Evolutionary conservation across 2,888 invertebrate species (phyloP).

Genomic region (Adelphocoris suturalis): DNA sequence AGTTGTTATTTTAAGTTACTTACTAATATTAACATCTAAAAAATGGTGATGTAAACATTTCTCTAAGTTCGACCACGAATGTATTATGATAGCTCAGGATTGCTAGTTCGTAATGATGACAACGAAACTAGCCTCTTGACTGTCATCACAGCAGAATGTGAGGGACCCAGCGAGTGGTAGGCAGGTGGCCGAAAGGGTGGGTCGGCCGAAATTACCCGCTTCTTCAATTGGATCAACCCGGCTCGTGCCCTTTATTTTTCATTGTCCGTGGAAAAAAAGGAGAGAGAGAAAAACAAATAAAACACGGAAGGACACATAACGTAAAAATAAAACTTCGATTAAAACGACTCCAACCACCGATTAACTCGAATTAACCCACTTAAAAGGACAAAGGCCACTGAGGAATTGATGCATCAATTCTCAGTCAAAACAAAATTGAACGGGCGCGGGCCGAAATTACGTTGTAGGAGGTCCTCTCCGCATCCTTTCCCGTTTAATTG

Average conservation of each 20-base stretch:
- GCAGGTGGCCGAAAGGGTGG: constrained; percentile 47
- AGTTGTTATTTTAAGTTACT: too few relatives aligned
- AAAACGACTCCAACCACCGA: constrained; percentile 23
- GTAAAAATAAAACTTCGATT: constrained; percentile 39
- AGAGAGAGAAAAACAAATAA: background rate
- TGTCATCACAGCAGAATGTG: too few relatives aligned
- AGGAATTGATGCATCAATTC: constrained; percentile 70
- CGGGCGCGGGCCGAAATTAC: constrained; percentile 16
- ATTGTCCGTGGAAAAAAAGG: background rate
- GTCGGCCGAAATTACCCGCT: constrained; percentile 18
- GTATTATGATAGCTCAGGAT: too few relatives aligned
- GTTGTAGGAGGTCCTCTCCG: background rate
- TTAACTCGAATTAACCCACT: constrained; percentile 52
- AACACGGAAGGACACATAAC: background rate
- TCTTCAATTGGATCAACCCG: constrained; percentile 51
- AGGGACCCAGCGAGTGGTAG: too few relatives aligned
- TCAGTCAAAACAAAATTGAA: constrained; percentile 69
- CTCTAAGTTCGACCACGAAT: too few relatives aligned
- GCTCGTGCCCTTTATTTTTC: constrained; percentile 17
- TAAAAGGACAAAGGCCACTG: constrained; percentile 36
- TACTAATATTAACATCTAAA: too few relatives aligned
- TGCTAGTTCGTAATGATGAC: too few relatives aligned
- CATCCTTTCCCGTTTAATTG: constrained; percentile 32
- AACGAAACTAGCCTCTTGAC: too few relatives aligned
- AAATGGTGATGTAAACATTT: too few relatives aligned